Conservation (phyloP, 53 echinoderm and acorn worm species). For the Glandiceps talaboti region DNA sequence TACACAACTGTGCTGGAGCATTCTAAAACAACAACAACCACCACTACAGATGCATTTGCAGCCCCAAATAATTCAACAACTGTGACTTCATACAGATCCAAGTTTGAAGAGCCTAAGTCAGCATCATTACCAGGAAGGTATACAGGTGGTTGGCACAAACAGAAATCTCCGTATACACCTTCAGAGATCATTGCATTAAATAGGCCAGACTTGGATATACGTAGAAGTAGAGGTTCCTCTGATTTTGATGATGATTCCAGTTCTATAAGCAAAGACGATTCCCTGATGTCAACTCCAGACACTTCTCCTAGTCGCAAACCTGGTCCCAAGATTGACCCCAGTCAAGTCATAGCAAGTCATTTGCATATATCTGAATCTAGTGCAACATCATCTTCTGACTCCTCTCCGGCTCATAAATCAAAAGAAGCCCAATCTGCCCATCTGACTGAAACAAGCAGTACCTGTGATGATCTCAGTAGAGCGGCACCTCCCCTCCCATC, state of each 20-base stretch:
- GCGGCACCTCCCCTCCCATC: neutral
- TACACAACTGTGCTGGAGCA: neutral
- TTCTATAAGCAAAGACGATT: neutral
- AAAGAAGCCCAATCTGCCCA: neutral
- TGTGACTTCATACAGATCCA: neutral
- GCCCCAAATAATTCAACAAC: neutral
- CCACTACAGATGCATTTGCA: neutral
- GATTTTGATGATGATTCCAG: neutral
- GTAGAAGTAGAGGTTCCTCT: neutral
- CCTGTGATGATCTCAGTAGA: neutral
- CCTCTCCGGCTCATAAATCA: neutral
- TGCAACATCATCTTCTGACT: neutral
- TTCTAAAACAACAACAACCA: neutral
- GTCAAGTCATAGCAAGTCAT: neutral
- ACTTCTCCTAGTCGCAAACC: neutral
- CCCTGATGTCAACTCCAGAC: neutral
- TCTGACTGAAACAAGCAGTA: neutral
- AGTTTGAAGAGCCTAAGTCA: neutral
- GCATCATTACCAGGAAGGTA: neutral
- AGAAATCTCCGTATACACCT: neutral
- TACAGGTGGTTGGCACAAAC: neutral
- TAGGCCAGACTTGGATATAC: neutral
- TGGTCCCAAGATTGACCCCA: neutral
- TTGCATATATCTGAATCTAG: neutral
- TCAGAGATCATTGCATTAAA: neutral